Evolutionary conservation across 2,888 invertebrate genomes (phyloP).

Genomic region (Pammene fasciana): DNA sequence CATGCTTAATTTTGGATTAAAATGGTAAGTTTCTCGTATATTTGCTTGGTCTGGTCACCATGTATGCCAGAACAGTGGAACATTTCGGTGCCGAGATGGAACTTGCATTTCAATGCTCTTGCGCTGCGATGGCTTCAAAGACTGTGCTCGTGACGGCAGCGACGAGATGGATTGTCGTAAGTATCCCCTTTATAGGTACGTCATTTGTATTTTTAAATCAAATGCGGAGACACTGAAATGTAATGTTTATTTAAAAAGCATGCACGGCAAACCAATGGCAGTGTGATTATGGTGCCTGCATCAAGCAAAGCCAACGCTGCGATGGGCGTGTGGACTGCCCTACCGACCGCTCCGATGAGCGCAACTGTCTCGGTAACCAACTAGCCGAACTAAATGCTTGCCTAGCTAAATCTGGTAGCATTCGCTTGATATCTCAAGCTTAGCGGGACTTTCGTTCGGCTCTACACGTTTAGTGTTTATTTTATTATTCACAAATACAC

Average conservation of each 20-base stretch:
- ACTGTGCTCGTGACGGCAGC: slow-evolving; percentile 86
- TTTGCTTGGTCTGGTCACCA: slow-evolving; percentile 67
- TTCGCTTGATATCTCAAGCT: neutral
- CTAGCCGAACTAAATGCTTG: slow-evolving; percentile 5
- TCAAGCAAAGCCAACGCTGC: slow-evolving; percentile 84
- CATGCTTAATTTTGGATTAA: slow-evolving; percentile 58
- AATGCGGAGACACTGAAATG: neutral
- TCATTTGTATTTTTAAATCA: neutral
- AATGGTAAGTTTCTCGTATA: slow-evolving; percentile 68
- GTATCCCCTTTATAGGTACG: slow-evolving; percentile 57
- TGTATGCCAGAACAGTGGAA: slow-evolving; percentile 77
- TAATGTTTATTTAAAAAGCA: slow-evolving; percentile 70
- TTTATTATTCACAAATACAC: neutral
- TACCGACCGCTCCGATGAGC: slow-evolving; percentile 88
- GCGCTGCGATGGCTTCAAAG: slow-evolving; percentile 88
- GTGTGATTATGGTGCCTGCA: slow-evolving; percentile 89
- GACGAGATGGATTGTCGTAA: slow-evolving; percentile 86
- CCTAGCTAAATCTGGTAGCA: neutral
- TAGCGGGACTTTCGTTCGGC: slow-evolving; percentile 12
- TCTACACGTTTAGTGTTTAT: neutral
- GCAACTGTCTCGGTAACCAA: slow-evolving; percentile 84
- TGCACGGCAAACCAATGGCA: slow-evolving; percentile 88
- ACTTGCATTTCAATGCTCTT: slow-evolving; percentile 87
- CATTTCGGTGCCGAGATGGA: slow-evolving; percentile 89
- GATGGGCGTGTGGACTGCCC: slow-evolving; percentile 88